Conservation (phyloP, 2,113 vertebrate species). For the Odontesthes bonariensis region DNA sequence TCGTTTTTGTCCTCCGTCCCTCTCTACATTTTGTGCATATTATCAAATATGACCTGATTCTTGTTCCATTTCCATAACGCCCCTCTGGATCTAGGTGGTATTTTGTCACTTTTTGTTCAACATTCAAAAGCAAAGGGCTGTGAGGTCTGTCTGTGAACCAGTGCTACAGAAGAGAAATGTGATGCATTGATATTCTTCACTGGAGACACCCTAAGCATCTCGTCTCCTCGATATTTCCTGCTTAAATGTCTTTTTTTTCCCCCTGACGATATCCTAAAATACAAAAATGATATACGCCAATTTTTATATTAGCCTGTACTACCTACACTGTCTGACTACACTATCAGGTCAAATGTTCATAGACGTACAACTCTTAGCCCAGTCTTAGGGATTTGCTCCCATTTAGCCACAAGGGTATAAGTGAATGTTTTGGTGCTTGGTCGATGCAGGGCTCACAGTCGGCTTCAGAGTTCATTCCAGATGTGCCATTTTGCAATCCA, state of each 20-base stretch:
- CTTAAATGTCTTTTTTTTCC: not conserved
- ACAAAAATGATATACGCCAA: no score
- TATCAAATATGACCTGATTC: constrained; percentile 76
- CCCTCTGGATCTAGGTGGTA: constrained; percentile 67
- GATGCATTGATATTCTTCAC: constrained; percentile 3
- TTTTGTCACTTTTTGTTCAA: constrained; percentile 69
- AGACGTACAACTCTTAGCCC: not conserved
- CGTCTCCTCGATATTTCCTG: not conserved
- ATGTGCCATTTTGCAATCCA: not conserved
- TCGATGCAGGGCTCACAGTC: not conserved
- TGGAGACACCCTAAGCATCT: not conserved
- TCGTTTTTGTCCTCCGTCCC: constrained; percentile 31
- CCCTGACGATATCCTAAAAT: no score
- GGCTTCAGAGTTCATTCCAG: not conserved
- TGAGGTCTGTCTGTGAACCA: constrained; percentile 36
- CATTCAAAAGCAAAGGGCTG: constrained; percentile 56
- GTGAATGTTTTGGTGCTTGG: constrained; percentile 5
- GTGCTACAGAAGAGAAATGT: not conserved
- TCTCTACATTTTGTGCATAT: constrained; percentile 67
- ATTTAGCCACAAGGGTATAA: constrained; percentile 7
- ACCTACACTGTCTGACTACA: not conserved
- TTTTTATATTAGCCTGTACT: not conserved
- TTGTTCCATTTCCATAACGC: constrained; percentile 58
- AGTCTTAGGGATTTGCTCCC: constrained; percentile 8
- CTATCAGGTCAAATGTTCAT: not conserved